Percentiles rank a stretch among this genome's conserved stretches.
These are phyloP conservation scores for Drosophila helvetica DNA, from an alignment of 2,888 invertebrate species.

Conservation along the genomic window DNA sequence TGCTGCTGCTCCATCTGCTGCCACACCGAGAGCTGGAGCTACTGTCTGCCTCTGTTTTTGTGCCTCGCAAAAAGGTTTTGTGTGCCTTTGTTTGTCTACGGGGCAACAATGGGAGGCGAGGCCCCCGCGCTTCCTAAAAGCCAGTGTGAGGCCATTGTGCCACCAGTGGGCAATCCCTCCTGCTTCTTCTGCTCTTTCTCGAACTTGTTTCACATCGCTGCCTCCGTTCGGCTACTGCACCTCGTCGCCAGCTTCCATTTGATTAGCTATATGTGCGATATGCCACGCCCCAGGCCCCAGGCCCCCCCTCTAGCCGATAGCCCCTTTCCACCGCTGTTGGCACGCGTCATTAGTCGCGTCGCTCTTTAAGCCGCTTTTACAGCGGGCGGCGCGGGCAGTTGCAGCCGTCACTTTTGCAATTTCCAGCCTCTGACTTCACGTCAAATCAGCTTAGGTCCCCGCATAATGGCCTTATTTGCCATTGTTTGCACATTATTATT, in stretches of 20 bases:
- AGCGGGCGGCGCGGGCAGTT: background rate
- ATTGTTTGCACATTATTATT: slow-evolving; percentile 78
- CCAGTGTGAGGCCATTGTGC: background rate
- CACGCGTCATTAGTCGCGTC: slow-evolving; percentile 77
- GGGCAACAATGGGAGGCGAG: slow-evolving; percentile 27
- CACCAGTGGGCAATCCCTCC: background rate
- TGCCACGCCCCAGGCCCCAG: slow-evolving; percentile 51
- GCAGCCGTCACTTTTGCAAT: slow-evolving; percentile 73
- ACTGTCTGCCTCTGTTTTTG: slow-evolving; percentile 48
- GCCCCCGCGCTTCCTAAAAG: slow-evolving; percentile 8
- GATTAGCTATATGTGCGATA: slow-evolving; percentile 57
- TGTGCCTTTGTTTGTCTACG: slow-evolving; percentile 4
- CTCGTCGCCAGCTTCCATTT: slow-evolving; percentile 50
- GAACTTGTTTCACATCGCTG: slow-evolving; percentile 77
- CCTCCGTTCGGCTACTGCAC: slow-evolving; percentile 26
- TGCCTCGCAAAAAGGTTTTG: slow-evolving; percentile 66
- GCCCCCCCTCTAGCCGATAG: slow-evolving; percentile 35
- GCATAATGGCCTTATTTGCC: slow-evolving; percentile 79
- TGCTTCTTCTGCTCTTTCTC: slow-evolving; percentile 30
- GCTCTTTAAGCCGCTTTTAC: slow-evolving; percentile 66
- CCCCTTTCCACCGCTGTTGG: slow-evolving; percentile 52
- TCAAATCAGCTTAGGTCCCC: slow-evolving; percentile 76
- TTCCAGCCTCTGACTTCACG: slow-evolving; percentile 50
- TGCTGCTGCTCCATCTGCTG: slow-evolving; percentile 29
- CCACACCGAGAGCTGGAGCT: slow-evolving; percentile 21